Base-by-base conservation (phyloP, 2,888 invertebrate species). In the Drosophila niveifrons region DNA sequence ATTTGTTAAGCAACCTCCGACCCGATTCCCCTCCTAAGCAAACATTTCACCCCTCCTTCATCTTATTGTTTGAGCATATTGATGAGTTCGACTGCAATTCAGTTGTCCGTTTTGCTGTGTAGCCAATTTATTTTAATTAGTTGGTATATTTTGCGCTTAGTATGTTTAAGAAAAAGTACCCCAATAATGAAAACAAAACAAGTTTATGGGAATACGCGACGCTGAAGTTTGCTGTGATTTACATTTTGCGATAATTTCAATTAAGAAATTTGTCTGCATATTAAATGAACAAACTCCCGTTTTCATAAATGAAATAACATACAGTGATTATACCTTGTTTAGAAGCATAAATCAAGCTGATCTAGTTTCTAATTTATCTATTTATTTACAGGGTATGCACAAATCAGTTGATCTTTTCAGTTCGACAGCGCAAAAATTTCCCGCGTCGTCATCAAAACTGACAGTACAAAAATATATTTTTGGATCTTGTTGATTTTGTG, bases 101-200 rank as follows among this genome's bases (percentile, higher is more conserved):
- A 43, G 34, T 65, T 77, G 55, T 66, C 48, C 18, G 18, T 56
- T 62, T 62, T 47, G 44, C 50, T 47, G 56, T 47, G 56, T 46
- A 43, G 70, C 66, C 61, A 79, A 81, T 88, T 83, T 79, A 76
- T 88, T 79, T 62, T 74, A 87, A 83, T 85, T 85, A 81, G 71
- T 80, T 88, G 80, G 57, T 82, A 59, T 76, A 87, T 72, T 87
- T 79, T 69, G 51, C 55, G 50, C 36, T 34, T 34, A 36, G 46
- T 55, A 23, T 46, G 13, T 48, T 34, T 43, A 46, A 29, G 10
- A 58, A 72, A 75, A 62, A 64, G 61, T 44, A 31, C 18, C 55
- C 3, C n/a, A 56, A 3, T 36, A 43, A 18, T 3, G 6, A 6
- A 31, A 43, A 46, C 23, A 29, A 41, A 13, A 11, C 2, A 0